A percentile compares a stretch with the other conserved stretches of the same genome.
Evolutionary conservation across 1,140 invertebrate species (phyloP).

Genomic region (Sinonovacula constricta): DNA sequence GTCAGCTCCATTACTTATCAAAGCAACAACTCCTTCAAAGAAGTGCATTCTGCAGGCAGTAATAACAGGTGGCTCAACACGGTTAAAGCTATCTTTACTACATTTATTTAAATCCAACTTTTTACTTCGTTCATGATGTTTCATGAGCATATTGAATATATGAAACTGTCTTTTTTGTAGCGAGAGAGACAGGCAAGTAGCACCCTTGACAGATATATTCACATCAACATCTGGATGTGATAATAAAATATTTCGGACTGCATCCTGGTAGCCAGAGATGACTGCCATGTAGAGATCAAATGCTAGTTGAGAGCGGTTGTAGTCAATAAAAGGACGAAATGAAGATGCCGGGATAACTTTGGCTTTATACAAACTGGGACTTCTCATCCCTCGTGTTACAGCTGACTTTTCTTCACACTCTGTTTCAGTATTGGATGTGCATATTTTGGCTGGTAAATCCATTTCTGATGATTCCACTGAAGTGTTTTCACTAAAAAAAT

Average conservation of each 20-base stretch:
- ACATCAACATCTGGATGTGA: slow-evolving; percentile 74
- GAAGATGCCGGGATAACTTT: slow-evolving; percentile 58
- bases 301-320: slow-evolving; percentile 69
- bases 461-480: not conserved
- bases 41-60: slow-evolving; percentile 74
- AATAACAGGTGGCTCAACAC: slow-evolving; percentile 74
- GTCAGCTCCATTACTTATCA: slow-evolving; percentile 71
- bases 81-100: slow-evolving; percentile 71
- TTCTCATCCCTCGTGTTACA: slow-evolving; percentile 27
- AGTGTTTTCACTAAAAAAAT: not conserved
- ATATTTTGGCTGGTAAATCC: slow-evolving; percentile 5
- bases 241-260: slow-evolving; percentile 66
- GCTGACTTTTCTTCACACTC: slow-evolving; percentile 40
- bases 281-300: slow-evolving; percentile 72
- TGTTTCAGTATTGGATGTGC: not conserved
- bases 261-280: slow-evolving; percentile 55
- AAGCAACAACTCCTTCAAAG: slow-evolving; percentile 68
- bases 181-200: slow-evolving; percentile 71
- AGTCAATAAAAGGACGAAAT: slow-evolving; percentile 70
- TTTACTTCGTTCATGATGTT: slow-evolving; percentile 67
- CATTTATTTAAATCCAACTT: slow-evolving; percentile 71
- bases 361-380: slow-evolving; percentile 4
- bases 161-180: slow-evolving; percentile 72
- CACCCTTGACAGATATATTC: slow-evolving; percentile 72
- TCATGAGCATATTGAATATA: slow-evolving; percentile 71